These are phyloP conservation scores for Ctenomys sociabilis DNA, from an alignment of 2,113 vertebrate species.

Conservation along the genomic window DNA sequence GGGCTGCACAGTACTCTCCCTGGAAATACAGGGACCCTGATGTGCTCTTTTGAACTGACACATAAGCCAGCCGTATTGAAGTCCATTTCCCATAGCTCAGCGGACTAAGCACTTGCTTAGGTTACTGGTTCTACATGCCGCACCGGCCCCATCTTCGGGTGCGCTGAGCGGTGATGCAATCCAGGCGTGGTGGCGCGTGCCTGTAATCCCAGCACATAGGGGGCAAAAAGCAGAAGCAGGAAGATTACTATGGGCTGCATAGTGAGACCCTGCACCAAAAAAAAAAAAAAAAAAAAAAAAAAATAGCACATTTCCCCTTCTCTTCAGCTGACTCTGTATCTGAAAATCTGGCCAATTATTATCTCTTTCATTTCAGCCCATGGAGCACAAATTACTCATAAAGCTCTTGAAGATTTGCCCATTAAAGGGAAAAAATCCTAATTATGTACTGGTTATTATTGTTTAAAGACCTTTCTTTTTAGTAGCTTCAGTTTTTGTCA, in stretches of 20 bases:
- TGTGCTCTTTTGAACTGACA: not conserved
- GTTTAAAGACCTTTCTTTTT: not conserved
- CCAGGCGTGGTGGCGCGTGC: too few species aligned
- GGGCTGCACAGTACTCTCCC: not conserved
- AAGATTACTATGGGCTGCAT: too few species aligned
- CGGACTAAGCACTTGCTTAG: too few species aligned
- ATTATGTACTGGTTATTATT: not conserved
- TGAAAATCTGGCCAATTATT: not conserved
- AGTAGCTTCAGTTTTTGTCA: not conserved
- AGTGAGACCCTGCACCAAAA: too few species aligned
- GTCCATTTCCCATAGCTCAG: fast-evolving
- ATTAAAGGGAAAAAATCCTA: not conserved
- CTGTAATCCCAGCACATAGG: too few species aligned
- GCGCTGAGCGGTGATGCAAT: too few species aligned
- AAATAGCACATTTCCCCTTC: not conserved
- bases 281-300: too few species aligned
- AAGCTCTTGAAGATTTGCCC: not conserved
- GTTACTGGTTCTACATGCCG: too few species aligned
- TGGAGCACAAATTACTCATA: not conserved
- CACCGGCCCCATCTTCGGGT: too few species aligned
- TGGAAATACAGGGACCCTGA: not conserved
- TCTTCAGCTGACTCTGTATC: not conserved
- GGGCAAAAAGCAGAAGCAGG: too few species aligned
- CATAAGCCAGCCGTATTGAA: not conserved
- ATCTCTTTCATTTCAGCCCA: not conserved